Evolutionary conservation across 1,140 invertebrate species (phyloP), one percentile per base, ranked within the genome.

Genomic region (Venustaconcha ellipsiformis): DNA sequence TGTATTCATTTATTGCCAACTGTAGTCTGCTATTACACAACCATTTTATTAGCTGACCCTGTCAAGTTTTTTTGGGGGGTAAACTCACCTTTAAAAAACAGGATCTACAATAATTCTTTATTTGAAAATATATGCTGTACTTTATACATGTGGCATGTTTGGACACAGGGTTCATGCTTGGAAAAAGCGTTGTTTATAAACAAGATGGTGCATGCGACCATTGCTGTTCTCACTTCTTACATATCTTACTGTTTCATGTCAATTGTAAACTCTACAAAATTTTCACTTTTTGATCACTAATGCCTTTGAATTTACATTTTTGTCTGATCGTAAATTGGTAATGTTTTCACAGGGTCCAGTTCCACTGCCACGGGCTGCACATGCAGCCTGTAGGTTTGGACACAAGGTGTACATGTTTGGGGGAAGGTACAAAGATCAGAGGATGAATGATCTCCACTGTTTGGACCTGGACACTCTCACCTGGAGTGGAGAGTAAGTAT

Each of bases 361-460:
- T 14, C 91, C 91, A n/a, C 67, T 71, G 58, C 88, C 90, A 12
- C 77, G 91, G 67, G 91, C 91, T 59, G 91, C 91, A 14, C 89
- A 91, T 82, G 86, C 91, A 57, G 85, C 84, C 65, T 86, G 86
- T 15, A 81, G 84, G 59, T 69, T 86, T 11, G 84, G 83, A 14
- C 75, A 80, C 57, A 84, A 78, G 65, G 89, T 90, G 4, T 92
- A 88, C 75, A 80, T 92, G 37, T 92, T 92, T 88, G 91, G 91
- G 63, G 91, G 91, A 13, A 80, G 91, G 15, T 83, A 90, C 74
- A 73, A 76, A 17, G 58, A 72, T 1, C 67, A 68, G 14, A 82
- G 91, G 73, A 78, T 89, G 76, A 91, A 91, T 87, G 91, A 92
- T 75, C 77, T 92, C 18, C 89, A 92, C 76, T 83, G 80, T 60